phyloP scores from a whole-genome alignment of 2,888 invertebrate species.

The Lysandra bellargus region DNA sequence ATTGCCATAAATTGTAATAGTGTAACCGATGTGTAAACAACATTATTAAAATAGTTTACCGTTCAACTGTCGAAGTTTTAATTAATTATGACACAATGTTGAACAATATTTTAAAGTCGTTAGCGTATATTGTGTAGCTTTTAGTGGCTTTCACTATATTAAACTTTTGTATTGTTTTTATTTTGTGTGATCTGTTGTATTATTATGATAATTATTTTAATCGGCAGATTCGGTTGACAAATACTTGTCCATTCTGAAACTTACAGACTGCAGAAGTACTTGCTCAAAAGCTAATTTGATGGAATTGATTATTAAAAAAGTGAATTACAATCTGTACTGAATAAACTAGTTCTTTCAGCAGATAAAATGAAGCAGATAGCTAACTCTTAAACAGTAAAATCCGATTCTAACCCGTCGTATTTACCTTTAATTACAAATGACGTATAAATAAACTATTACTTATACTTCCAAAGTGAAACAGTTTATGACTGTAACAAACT shows the following conservation, averaged over 20 bases:
- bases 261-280: too few relatives aligned
- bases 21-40: constrained; percentile 28
- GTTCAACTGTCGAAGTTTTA: constrained; percentile 28
- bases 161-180: not conserved
- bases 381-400: not conserved
- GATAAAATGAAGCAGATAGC: not conserved
- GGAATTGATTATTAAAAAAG: not conserved
- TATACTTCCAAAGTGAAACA: not conserved
- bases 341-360: not conserved
- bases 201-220: not conserved
- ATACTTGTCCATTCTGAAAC: not conserved
- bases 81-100: constrained; percentile 24
- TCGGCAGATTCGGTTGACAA: not conserved
- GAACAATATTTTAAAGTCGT: constrained; percentile 15
- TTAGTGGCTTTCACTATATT: not conserved
- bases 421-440: not conserved
- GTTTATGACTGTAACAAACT: not conserved
- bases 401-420: not conserved
- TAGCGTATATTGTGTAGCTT: not conserved
- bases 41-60: constrained; percentile 32
- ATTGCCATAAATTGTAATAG: constrained; percentile 51
- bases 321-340: not conserved
- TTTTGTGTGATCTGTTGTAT: not conserved
- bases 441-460: not conserved
- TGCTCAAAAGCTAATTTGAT: too few relatives aligned